Evolutionary conservation across 1,140 invertebrate genomes (phyloP).

Genomic region (Drosophila elegans): DNA sequence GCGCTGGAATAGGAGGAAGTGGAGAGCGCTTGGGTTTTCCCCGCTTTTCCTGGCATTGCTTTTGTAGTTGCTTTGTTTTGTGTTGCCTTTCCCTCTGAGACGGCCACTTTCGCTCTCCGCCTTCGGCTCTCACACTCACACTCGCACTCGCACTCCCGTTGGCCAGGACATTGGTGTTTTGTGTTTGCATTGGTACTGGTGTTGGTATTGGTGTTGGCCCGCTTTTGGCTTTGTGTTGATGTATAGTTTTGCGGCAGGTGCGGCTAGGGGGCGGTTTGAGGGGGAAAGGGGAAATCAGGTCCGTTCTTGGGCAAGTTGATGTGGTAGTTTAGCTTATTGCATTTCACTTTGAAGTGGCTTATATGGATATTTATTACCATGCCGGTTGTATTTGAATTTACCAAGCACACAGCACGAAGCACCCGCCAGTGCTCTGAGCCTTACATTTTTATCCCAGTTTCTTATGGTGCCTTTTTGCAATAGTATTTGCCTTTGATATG

Average conservation of each 20-base stretch:
- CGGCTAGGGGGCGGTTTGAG: not conserved
- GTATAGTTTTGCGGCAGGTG: conserved; percentile 45
- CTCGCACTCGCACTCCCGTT: conserved; percentile 5
- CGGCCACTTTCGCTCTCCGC: conserved; percentile 65
- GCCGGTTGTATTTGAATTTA: conserved; percentile 72
- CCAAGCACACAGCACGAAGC: conserved; percentile 42
- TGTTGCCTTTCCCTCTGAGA: conserved; percentile 29
- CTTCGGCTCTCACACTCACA: conserved; percentile 32
- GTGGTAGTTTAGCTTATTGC: conserved; percentile 79
- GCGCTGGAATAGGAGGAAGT: conserved; percentile 17
- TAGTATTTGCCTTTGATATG: conserved; percentile 67
- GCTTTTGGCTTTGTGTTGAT: conserved; percentile 43
- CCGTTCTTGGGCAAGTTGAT: conserved; percentile 52
- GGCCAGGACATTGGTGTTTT: conserved; percentile 7
- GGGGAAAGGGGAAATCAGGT: conserved; percentile 4
- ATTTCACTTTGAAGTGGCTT: conserved; percentile 82
- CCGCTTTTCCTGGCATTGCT: conserved; percentile 28
- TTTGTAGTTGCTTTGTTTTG: conserved; percentile 18
- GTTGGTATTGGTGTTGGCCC: conserved; percentile 36
- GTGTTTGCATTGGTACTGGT: conserved; percentile 30
- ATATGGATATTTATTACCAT: conserved; percentile 81
- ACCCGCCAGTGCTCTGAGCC: conserved; percentile 44
- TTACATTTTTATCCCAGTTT: conserved; percentile 9
- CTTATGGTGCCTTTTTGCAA: conserved; percentile 5
- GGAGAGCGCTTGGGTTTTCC: conserved; percentile 59